Conservation (phyloP, 2,113 vertebrate genomes). For the Lethenteron camtschaticum region DNA sequence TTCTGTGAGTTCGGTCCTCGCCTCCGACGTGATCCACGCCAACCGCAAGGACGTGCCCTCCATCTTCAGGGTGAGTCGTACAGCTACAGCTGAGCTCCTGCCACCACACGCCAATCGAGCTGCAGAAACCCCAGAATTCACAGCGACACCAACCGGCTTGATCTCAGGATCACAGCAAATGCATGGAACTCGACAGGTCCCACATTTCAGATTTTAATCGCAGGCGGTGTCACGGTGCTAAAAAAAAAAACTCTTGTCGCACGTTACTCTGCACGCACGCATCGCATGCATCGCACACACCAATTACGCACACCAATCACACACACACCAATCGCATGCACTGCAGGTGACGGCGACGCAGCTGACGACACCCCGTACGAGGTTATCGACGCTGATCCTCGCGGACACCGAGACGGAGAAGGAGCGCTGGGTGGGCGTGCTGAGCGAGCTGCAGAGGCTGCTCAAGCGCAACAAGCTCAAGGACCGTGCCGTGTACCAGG, state of each 20-base stretch:
- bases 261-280: too few species aligned
- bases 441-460: constrained; percentile 77
- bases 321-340: neutral
- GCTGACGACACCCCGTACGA: constrained; percentile 54
- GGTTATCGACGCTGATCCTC: constrained; percentile 74
- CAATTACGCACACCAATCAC: too few species aligned
- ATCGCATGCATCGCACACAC: too few species aligned
- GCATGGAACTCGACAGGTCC: too few species aligned
- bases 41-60: constrained; percentile 87
- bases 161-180: too few species aligned
- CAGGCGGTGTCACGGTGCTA: neutral
- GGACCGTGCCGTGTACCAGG: constrained; percentile 76
- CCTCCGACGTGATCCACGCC: constrained; percentile 93
- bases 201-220: too few species aligned
- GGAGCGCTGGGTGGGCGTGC: constrained; percentile 75
- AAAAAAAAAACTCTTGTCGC: neutral
- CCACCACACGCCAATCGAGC: too few species aligned
- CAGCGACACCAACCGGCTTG: too few species aligned
- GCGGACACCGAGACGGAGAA: constrained; percentile 76
- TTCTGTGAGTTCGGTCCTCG: constrained; percentile 87
- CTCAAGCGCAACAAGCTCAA: constrained; percentile 92
- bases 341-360: constrained; percentile 73
- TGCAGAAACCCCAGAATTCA: too few species aligned
- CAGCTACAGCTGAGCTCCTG: neutral
- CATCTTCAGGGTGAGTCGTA: constrained; percentile 68